Evolutionary conservation across 2,113 vertebrate genomes (phyloP), one percentile per base, ranked within the genome.

Genomic region (Myotis yumanensis): DNA sequence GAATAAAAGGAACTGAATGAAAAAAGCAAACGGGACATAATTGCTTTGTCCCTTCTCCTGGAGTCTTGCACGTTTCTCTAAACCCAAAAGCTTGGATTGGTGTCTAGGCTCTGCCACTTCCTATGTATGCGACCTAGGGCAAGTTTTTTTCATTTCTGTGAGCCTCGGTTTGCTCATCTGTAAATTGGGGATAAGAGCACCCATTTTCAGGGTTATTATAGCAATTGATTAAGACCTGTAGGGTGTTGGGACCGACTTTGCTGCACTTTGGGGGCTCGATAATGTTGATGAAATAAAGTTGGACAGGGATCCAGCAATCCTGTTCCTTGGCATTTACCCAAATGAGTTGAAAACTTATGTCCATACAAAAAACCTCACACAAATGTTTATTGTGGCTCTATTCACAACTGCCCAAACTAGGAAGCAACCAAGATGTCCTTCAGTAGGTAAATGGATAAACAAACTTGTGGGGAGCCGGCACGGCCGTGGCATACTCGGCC

Each of bases 111-210:
- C 35, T 57, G 59, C 46, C 15, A 2, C 28, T 32, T 66, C 86
- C 17, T 2, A 35, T 57, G 66, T 2, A 4, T 1, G 40, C 23
- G 75, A 81, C 25, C 16, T 0, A 0, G 2, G 48, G 20, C 62
- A 83, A 35, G 52, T 20, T 8, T 52, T 52, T 72, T 52, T 35
- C 22, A 37, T 10, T 76, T 86, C 64, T 32, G 11, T 1, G 6
- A 87, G 40, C 32, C 81, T 96, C 59, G n/a, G 77, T 51, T 77
- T 93, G 81, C 76, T 52, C 37, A 4, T 88, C 82, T 35, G 76
- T 64, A 48, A 73, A 30, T 4, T 75, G 83, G 73, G 87, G 18
- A 14, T 25, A 46, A n/a, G 10, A 17, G 37, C 0, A 11, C 16
- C 54, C 2, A 0, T 69, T 71, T 75, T 48, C 83, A 72, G 48